Base-by-base conservation (phyloP, 1,140 invertebrate species). In the Scaptomyza hsui region DNA sequence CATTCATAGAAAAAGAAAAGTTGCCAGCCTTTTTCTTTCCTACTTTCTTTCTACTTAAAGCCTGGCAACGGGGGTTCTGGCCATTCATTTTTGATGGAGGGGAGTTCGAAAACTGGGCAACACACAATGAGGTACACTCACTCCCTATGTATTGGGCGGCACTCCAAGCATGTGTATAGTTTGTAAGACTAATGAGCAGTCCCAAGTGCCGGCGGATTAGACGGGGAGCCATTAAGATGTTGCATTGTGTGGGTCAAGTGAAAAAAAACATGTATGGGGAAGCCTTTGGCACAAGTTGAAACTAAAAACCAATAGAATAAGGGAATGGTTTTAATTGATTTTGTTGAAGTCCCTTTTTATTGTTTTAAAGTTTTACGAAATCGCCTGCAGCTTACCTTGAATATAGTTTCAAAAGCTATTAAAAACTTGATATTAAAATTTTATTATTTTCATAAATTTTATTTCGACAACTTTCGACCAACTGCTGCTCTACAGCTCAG, bases 101-200 rank as follows among this genome's bases (percentile, higher is more conserved):
- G 21, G 44, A 44, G 32, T 32, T 48, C 24, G 26, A 41, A 62
- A 51, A 41, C 35, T 63, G 60, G 48, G 24, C 48, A 63, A 24
- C 56, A 39, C 42, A 65, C 52, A 57, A 57, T 57, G 21, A 7
- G 57, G 53, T 19, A 15, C 35, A 19, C 15, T 21, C 9, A 9
- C 37, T 7, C 19, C n/a, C n/a, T n/a, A n/a, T n/a, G n/a, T 61
- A 21, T 32, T 13, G 42, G 57, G 61, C 41, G 62, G 9, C 1
- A 7, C 35, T 12, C 29, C 48, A 19, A 52, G n/a, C 55, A 59
- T 67, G 62, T 67, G 62, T 55, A 68, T 68, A 61, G 55, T 48
- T 68, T 69, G 63, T 69, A 61, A 60, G 70, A 72, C 70, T 72
- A 72, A 72, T 72, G 70, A 72, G 70, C 56, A 67, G 41, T 51